Percentiles rank a stretch among this genome's conserved stretches.
phyloP scores from a whole-genome alignment of 1,140 invertebrate species.

The Ips nitidus region DNA sequence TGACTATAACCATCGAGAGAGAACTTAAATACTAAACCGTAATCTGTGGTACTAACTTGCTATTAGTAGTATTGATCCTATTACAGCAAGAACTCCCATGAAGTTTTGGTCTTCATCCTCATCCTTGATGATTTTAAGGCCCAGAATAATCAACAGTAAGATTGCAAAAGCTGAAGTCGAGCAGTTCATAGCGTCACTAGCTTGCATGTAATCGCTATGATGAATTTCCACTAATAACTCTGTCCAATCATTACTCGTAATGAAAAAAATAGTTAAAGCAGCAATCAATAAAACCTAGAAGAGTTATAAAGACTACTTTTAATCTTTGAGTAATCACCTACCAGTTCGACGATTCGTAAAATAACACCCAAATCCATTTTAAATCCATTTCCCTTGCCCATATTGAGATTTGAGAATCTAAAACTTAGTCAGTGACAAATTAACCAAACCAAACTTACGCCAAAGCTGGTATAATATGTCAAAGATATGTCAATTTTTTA shows the following conservation, averaged over 20 bases:
- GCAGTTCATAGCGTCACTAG: background rate
- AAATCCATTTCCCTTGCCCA: conserved; percentile 4
- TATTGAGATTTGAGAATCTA: background rate
- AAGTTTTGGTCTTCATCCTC: background rate
- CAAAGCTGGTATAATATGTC: no score
- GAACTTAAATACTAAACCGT: background rate
- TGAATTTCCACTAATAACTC: no score
- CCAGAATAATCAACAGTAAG: background rate
- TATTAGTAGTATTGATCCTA: background rate
- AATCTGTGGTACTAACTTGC: background rate
- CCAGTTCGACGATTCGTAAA: background rate
- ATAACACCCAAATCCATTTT: conserved; percentile 1
- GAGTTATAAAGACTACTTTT: no score
- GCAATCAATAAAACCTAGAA: background rate
- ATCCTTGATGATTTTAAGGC: background rate
- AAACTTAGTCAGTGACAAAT: no score
- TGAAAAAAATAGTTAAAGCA: background rate
- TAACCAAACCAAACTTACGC: no score
- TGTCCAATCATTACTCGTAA: background rate
- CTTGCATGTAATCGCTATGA: background rate
- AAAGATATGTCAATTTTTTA: no score
- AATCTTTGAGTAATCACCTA: background rate
- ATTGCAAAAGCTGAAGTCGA: background rate
- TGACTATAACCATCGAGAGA: no score
- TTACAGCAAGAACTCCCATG: background rate